Base-by-base conservation (phyloP, 1,140 invertebrate species). In the Diuraphis noxia region DNA sequence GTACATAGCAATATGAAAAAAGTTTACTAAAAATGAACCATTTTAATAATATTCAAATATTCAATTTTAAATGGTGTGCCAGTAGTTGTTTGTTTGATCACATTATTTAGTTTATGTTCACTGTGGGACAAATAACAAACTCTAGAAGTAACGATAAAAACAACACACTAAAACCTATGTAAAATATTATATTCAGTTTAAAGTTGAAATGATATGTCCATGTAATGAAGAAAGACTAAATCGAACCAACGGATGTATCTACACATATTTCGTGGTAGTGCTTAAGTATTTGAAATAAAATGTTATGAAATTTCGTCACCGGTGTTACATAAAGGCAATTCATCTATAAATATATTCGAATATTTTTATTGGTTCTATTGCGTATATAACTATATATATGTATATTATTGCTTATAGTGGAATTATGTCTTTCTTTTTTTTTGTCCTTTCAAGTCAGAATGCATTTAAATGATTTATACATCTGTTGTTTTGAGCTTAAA, bases 251-350 rank as follows among this genome's bases (percentile, higher is more conserved):
- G 34, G 43, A 52, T 52, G 49, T 52, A n/a, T 21, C 56, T 63
- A 34, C 17, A 87, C 19, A 49, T 23, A 36, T 52, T 49, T 52
- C 56, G 49, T 56, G 46, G 86, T 40, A 40, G 19, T 25, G 38
- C 34, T 19, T 56, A 88, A 52, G 46, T 56, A n/a, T 36, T 25
- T 10, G 46, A 56, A 36, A 56, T 88, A 56, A 88, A 56, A 88
- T 88, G 2, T 88, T 88, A 56, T 88, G 49, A 88, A 88, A 56
- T 8, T 56, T 88, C 36, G 43, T 88, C 86, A 88, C 21, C 49
- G 46, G 23, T 88, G 36, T 40, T 56, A 38, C 40, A 30, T 88
- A 88, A 87, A 38, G 38, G 34, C 38, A 88, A 88, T 87, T 38
- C 86, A 23, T 88, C 49, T 88, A 88, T 88, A 56, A 52, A 88